Conservation (phyloP, 2,888 invertebrate genomes). For the Molanna angustata region DNA sequence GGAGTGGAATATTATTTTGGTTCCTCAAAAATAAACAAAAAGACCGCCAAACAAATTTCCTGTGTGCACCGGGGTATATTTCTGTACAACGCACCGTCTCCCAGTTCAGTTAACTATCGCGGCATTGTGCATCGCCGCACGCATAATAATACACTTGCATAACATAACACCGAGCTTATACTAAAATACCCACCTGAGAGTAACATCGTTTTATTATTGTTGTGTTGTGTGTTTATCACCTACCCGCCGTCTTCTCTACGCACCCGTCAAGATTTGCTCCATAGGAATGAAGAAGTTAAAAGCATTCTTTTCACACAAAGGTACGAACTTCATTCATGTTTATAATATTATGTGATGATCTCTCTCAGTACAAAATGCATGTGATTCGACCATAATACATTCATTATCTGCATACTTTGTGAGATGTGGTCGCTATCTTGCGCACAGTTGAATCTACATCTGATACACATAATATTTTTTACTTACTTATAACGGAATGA, state of each 20-base stretch:
- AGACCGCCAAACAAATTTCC: slow-evolving; percentile 29
- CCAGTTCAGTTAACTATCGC: background rate
- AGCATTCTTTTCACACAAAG: slow-evolving; percentile 30
- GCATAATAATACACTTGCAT: too few relatives aligned
- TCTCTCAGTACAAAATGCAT: too few relatives aligned
- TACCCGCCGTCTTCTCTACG: slow-evolving; percentile 2
- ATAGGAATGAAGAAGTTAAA: slow-evolving; percentile 28
- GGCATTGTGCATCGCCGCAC: background rate
- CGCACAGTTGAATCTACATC: too few relatives aligned
- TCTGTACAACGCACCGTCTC: slow-evolving; percentile 24
- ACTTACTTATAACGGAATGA: too few relatives aligned
- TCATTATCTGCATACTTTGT: too few relatives aligned
- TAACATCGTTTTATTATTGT: slow-evolving; percentile 14
- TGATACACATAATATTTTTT: too few relatives aligned
- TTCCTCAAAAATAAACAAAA: slow-evolving; percentile 29
- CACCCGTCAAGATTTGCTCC: slow-evolving; percentile 29
- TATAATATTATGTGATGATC: too few relatives aligned
- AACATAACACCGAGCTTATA: too few relatives aligned
- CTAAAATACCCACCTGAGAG: too few relatives aligned
- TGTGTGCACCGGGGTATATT: slow-evolving; percentile 26
- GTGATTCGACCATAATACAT: too few relatives aligned
- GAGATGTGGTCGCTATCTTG: too few relatives aligned
- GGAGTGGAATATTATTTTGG: slow-evolving; percentile 21
- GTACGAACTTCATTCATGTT: slow-evolving; percentile 17
- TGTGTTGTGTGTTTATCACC: slow-evolving; percentile 6